Evolutionary conservation across 2,113 vertebrate genomes (phyloP).

Genomic region (Pomatostomus ruficeps): DNA sequence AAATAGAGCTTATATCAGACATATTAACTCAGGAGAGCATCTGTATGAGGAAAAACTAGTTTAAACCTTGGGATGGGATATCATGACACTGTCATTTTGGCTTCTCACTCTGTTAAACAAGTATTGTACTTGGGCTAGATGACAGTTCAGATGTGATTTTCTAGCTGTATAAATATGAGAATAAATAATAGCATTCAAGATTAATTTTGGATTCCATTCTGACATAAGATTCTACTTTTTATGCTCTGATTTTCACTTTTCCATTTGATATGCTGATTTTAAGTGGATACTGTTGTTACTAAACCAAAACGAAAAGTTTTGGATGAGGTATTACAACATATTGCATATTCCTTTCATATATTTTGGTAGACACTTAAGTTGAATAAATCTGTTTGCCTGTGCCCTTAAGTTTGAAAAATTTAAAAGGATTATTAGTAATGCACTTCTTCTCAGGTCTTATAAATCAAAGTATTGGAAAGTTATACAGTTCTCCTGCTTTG

Average conservation of each 20-base stretch:
- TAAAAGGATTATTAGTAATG: neutral
- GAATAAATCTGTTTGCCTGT: neutral
- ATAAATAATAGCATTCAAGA: neutral
- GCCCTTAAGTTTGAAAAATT: neutral
- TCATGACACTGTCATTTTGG: neutral
- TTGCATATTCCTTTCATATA: neutral
- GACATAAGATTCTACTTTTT: neutral
- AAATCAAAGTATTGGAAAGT: neutral
- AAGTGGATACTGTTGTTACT: neutral
- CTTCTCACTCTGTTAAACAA: neutral
- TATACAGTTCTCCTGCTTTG: neutral
- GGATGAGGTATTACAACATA: neutral
- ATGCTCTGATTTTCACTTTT: neutral
- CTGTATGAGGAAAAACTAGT: neutral
- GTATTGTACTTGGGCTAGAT: neutral
- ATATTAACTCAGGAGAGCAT: neutral
- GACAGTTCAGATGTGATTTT: neutral
- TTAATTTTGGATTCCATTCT: neutral
- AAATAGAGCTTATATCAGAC: neutral
- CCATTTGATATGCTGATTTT: neutral
- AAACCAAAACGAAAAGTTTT: neutral
- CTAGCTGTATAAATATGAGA: neutral
- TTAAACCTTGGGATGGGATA: neutral
- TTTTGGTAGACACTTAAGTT: neutral
- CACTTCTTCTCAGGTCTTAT: neutral